These are phyloP conservation scores for Ormyrus thymus DNA, from an alignment of 2,888 invertebrate species.

Conservation along the genomic window DNA sequence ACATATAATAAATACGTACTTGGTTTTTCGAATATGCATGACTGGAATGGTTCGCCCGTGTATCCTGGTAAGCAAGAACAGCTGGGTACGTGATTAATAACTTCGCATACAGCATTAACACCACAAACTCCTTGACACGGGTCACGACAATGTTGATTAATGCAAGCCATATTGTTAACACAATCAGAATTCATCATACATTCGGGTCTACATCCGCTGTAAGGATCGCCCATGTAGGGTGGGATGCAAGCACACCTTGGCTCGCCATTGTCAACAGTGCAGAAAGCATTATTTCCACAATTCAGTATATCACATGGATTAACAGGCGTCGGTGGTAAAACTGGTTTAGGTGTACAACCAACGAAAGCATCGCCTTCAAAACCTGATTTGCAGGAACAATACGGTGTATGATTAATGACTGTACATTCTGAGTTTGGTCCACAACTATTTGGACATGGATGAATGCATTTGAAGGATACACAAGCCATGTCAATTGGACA, in stretches of 20 bases:
- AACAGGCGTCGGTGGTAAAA: constrained; percentile 60
- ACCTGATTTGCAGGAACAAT: constrained; percentile 86
- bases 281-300: constrained; percentile 90
- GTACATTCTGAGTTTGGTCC: constrained; percentile 88
- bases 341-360: constrained; percentile 79
- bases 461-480: constrained; percentile 86
- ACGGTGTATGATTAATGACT: constrained; percentile 87
- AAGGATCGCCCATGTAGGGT: constrained; percentile 86
- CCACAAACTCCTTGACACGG: constrained; percentile 92
- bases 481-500: constrained; percentile 87
- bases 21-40: constrained; percentile 78
- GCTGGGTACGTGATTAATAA: constrained; percentile 88
- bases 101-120: constrained; percentile 87
- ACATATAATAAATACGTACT: constrained; percentile 55
- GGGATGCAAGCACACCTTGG: constrained; percentile 90
- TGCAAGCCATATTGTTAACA: constrained; percentile 84
- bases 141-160: constrained; percentile 89
- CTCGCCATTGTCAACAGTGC: constrained; percentile 81
- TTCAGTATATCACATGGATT: constrained; percentile 87
- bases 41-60: constrained; percentile 89
- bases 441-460: constrained; percentile 87
- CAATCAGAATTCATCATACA: constrained; percentile 90
- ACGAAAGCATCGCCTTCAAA: constrained; percentile 91
- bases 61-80: constrained; percentile 87
- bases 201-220: constrained; percentile 86